Conservation (phyloP, 2,797 vertebrate species). For the Coregonus sp. region DNA sequence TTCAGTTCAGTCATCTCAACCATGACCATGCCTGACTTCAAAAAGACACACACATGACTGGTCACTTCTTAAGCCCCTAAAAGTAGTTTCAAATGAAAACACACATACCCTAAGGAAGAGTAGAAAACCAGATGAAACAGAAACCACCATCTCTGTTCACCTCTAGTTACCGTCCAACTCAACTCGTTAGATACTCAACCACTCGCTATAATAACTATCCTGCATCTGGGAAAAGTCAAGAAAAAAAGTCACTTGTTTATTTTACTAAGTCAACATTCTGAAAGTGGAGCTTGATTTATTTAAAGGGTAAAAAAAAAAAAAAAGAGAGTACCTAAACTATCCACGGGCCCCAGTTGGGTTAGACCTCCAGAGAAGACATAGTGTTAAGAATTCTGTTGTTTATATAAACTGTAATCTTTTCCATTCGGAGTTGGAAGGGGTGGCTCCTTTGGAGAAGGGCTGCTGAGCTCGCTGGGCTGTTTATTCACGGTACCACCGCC, state of each 20-base stretch:
- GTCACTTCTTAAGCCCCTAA: not conserved
- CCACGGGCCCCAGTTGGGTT: constrained; percentile 58
- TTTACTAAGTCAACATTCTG: constrained; percentile 65
- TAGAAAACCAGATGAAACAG: constrained; percentile 30
- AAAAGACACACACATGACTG: constrained; percentile 24
- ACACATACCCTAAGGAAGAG: constrained; percentile 22
- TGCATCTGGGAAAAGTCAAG: constrained; percentile 44
- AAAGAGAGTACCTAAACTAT: constrained; percentile 50
- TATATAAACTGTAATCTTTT: constrained; percentile 88
- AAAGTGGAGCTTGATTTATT: constrained; percentile 65
- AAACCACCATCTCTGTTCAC: constrained; percentile 25
- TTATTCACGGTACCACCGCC: constrained; percentile 1
- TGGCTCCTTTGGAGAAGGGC: constrained; percentile 53
- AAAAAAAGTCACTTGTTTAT: constrained; percentile 60
- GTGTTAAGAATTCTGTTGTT: constrained; percentile 86
- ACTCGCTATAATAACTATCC: constrained; percentile 33
- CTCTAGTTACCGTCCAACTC: constrained; percentile 30
- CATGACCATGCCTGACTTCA: constrained; percentile 28
- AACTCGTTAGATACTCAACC: constrained; percentile 7
- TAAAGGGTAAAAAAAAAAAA: constrained; percentile 42
- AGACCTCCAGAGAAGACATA: constrained; percentile 81
- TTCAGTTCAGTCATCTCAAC: constrained; percentile 30
- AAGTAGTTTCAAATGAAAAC: constrained; percentile 21
- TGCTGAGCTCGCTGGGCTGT: constrained; percentile 57
- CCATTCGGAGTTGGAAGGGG: constrained; percentile 77